Evolutionary conservation across 2,113 vertebrate genomes (phyloP), one percentile per base, ranked within the genome.

Genomic region (Melanerpes formicivorus): DNA sequence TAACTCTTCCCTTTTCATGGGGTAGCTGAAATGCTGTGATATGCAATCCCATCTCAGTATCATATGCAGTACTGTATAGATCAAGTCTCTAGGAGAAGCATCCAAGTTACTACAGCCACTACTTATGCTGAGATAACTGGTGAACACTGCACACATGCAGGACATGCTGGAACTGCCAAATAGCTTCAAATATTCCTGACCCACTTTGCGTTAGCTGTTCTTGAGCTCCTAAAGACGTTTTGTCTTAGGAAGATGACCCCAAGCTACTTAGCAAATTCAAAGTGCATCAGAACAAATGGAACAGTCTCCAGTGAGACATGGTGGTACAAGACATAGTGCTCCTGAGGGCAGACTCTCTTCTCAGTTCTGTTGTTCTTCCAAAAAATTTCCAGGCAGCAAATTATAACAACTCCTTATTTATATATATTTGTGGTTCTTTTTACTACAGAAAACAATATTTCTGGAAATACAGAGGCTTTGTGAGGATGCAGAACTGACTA

Each of bases 211-310:
- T 82, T 75, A 92, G 87, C 59, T 84, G 1, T 46, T 87, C 84
- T 29, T 26, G 56, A 92, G 84, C 44, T 95, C 76, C 69, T 78
- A 85, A 85, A 89, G 54, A 87, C 87, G 80, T 78, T 78, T 37
- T 83, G 73, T 93, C 88, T 87, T 83, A 56, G 54, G 44, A 86
- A 88, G 84, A 94, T 82, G 86, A 95, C 88, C 84, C 78, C 84
- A 84, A 91, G 93, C 95, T 92, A 93, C 71, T 94, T 75, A 72
- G 71, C 60, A 90, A 93, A 94, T 90, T 74, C 83, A 60, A 88
- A 92, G 77, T 90, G 75, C 80, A 84, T 94, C 88, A 93, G 73
- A 95, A 92, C 77, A 87, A 93, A 95, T 56, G 56, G 60, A 93
- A 93, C 0, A 58, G 60, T 77, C 78, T 92, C 58, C 63, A 87